These are phyloP conservation scores for Leucophora obtusa DNA, from an alignment of 2,888 invertebrate genomes.

Conservation along the genomic window DNA sequence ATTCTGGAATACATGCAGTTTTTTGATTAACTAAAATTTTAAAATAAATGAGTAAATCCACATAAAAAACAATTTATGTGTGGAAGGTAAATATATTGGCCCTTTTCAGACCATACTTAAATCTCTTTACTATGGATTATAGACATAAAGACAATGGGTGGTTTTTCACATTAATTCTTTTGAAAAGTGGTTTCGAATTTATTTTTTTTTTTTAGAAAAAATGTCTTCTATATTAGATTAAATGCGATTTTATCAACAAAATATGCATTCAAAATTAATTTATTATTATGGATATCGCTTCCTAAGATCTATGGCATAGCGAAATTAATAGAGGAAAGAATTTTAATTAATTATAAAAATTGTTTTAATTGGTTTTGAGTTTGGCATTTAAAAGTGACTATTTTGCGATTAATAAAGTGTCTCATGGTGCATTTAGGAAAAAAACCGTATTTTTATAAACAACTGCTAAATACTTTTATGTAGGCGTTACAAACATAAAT, in stretches of 20 bases:
- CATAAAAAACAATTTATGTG: not conserved
- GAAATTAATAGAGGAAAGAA: conserved; percentile 26
- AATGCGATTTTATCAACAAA: conserved; percentile 31
- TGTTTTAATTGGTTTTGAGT: conserved; percentile 45
- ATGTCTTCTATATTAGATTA: conserved; percentile 47
- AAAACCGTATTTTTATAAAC: conserved; percentile 22
- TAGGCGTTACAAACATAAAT: conserved; percentile 61
- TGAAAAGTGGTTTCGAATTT: conserved; percentile 32
- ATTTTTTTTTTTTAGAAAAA: conserved; percentile 7
- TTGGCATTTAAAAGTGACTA: not conserved
- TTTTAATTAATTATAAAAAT: conserved; percentile 58
- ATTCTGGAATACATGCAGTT: conserved; percentile 24
- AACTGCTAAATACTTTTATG: conserved; percentile 49
- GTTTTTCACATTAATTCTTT: conserved; percentile 36
- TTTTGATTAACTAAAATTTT: conserved; percentile 43
- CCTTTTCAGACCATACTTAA: not conserved
- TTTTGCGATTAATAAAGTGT: conserved; percentile 34
- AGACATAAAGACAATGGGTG: conserved; percentile 49
- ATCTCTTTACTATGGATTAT: not conserved
- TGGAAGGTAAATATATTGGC: not conserved
- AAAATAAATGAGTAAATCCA: conserved; percentile 11
- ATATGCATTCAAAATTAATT: conserved; percentile 34
- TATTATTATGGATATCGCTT: conserved; percentile 39
- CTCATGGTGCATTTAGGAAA: not conserved
- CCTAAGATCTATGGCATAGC: conserved; percentile 3